These are phyloP conservation scores for Falco concolor DNA, from an alignment of 2,797 vertebrate genomes.

Conservation along the genomic window DNA sequence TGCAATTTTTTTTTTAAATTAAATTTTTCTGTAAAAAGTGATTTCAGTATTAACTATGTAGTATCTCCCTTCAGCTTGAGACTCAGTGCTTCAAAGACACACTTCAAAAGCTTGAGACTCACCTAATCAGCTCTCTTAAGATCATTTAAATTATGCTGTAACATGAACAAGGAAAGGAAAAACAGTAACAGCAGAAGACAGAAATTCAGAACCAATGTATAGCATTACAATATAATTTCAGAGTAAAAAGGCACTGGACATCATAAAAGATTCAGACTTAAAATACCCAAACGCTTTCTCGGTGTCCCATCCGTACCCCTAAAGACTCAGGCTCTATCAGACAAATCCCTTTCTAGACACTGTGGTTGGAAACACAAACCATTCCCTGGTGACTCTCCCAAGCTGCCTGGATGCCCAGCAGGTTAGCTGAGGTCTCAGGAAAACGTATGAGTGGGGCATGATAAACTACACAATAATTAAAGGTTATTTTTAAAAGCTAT, in stretches of 20 bases:
- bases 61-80: not conserved
- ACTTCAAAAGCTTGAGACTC: not conserved
- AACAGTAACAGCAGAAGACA: conserved; percentile 1
- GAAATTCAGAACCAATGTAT: conserved; percentile 5
- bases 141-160: not conserved
- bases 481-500: not conserved
- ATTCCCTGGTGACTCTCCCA: not conserved
- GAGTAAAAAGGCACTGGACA: conserved; percentile 46
- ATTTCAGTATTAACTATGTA: not conserved
- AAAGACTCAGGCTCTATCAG: not conserved
- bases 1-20: not conserved
- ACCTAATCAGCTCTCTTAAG: not conserved
- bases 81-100: not conserved
- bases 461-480: not conserved
- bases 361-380: conserved; percentile 25
- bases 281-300: conserved; percentile 35
- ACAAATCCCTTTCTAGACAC: not conserved
- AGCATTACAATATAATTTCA: conserved; percentile 28
- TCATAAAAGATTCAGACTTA: conserved; percentile 31
- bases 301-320: not conserved
- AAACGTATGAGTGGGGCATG: not conserved
- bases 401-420: not conserved
- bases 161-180: not conserved
- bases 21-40: not conserved
- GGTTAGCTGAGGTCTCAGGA: not conserved